Conservation (phyloP, 2,888 invertebrate species). For the Dicranocentrus wangi region DNA sequence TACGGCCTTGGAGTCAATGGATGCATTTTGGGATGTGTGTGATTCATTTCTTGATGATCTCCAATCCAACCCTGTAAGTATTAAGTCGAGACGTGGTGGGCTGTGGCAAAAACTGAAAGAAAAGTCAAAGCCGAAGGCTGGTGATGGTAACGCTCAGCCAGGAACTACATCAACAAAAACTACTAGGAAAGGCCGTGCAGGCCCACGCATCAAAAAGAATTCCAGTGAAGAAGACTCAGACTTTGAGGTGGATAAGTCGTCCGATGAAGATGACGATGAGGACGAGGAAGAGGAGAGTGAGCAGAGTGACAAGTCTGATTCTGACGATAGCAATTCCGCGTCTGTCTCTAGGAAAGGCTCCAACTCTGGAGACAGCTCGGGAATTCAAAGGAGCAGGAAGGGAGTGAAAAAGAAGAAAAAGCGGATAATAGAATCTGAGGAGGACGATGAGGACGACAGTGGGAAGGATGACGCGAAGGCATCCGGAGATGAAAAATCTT, state of each 20-base stretch:
- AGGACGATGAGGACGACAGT: conserved; percentile 37
- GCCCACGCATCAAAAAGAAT: conserved; percentile 66
- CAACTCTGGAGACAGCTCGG: conserved; percentile 53
- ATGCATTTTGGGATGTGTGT: conserved; percentile 72
- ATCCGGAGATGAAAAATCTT: conserved; percentile 52
- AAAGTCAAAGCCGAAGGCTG: conserved; percentile 61
- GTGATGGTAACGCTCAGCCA: not conserved
- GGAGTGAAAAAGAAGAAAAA: conserved; percentile 45
- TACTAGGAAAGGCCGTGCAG: conserved; percentile 46
- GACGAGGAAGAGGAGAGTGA: conserved; percentile 73
- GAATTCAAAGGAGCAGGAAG: conserved; percentile 46
- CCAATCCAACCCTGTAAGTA: conserved; percentile 71
- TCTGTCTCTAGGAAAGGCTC: conserved; percentile 46
- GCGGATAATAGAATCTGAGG: conserved; percentile 54
- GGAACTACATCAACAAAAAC: conserved; percentile 10
- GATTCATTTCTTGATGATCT: conserved; percentile 72
- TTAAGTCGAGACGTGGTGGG: conserved; percentile 71
- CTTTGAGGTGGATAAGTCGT: conserved; percentile 75
- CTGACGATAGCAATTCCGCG: conserved; percentile 31
- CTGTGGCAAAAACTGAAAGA: conserved; percentile 71
- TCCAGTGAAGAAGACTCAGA: conserved; percentile 79
- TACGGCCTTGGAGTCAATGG: conserved; percentile 63
- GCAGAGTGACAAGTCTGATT: conserved; percentile 57
- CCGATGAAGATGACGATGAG: conserved; percentile 70
- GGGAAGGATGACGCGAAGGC: conserved; percentile 27